These are phyloP conservation scores for Castor canadensis DNA, from an alignment of 2,113 vertebrate genomes.

Conservation along the genomic window DNA sequence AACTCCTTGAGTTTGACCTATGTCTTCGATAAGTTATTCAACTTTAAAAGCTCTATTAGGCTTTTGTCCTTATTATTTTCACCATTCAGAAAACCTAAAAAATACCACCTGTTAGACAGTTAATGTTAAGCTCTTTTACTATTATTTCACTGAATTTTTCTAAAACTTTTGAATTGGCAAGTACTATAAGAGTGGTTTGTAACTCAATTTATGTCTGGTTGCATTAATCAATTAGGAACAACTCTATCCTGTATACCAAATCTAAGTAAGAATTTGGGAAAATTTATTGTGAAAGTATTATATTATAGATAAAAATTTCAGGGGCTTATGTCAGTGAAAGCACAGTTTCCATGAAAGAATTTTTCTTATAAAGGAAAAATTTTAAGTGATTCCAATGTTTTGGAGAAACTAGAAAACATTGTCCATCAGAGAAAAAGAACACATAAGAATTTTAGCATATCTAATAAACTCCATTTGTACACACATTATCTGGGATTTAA, in stretches of 20 bases:
- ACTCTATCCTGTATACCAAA: neutral
- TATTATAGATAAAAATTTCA: neutral
- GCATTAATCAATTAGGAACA: constrained; percentile 31
- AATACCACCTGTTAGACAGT: neutral
- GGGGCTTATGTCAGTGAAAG: neutral
- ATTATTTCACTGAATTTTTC: constrained; percentile 19
- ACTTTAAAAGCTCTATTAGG: constrained; percentile 28
- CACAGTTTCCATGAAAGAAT: neutral
- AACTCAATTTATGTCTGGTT: constrained; percentile 6
- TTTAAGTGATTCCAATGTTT: neutral
- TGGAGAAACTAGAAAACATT: neutral
- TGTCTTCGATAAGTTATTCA: neutral
- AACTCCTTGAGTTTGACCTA: neutral
- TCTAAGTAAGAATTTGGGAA: neutral
- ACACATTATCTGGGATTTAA: neutral
- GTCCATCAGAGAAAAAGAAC: neutral
- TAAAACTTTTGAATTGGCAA: neutral
- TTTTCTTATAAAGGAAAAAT: neutral
- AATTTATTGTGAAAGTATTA: neutral
- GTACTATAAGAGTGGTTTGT: neutral
- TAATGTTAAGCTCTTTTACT: constrained; percentile 6
- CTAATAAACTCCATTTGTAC: neutral
- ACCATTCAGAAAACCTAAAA: constrained; percentile 18
- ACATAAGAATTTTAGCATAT: neutral
- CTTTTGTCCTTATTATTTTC: neutral